Evolutionary conservation across 1,140 invertebrate species (phyloP), one percentile per base, ranked within the genome.

Genomic region (Drosophila teissieri): DNA sequence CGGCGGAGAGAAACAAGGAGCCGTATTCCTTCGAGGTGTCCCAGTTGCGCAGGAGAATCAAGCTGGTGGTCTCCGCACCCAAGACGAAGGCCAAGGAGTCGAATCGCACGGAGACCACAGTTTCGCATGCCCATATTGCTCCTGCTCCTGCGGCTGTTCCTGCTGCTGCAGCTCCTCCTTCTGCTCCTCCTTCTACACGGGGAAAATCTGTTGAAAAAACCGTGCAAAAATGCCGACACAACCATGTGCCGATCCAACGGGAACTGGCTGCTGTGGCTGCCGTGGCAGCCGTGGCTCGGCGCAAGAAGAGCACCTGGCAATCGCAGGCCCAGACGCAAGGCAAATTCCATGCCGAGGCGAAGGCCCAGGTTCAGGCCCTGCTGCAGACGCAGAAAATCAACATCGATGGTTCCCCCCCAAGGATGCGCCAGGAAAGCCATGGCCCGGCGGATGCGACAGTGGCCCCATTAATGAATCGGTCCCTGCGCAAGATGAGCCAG

Each of bases 231-330:
- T 31, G 31, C 14, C 45, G 15, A 39, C 37, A 54, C 3, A 42
- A 45, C 4, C 45, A 55, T 4, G 42, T 63, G 15, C 42, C 56
- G 0, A 14, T 78, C 19, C 57, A 45, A 3, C 48, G 73, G 2
- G 78, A 86, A 44, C 15, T 77, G 27, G 81, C 77, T 2, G 81
- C 82, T 4, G 55, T 81, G 40, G 73, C 55, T 12, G 79, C 72
- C 8, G 63, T 4, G 4, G 37, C 37, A 14, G 12, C 79, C 2
- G 82, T 74, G 1, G 52, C 58, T 0, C 37, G 27, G 0, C 42
- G 17, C 3, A 68, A 45, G 61, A 36, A 19, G 11, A 14, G 19
- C n/a, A 11, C 8, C 1, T 81, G 46, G 74, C 62, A 42, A 46
- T 51, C 22, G 40, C 84, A 51, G 74, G 69, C 22, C 42, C 36